These are phyloP conservation scores for Hypolimnas misippus DNA, from an alignment of 2,888 invertebrate species.

Conservation along the genomic window DNA sequence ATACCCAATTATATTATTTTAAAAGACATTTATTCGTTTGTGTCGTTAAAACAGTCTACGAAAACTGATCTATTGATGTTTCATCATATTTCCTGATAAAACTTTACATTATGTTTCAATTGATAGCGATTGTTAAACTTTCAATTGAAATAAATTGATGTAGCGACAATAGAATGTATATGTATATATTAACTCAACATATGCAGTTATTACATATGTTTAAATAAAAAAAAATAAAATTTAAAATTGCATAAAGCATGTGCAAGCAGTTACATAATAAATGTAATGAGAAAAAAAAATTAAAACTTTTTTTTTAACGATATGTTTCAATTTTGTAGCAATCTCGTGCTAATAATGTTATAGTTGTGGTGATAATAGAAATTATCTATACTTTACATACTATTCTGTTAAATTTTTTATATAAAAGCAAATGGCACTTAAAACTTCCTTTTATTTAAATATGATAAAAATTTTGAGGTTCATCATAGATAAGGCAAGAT, in stretches of 20 bases:
- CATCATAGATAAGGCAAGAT: conserved; percentile 12
- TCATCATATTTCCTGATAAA: conserved; percentile 50
- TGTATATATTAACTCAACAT: conserved; percentile 9
- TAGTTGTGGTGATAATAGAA: not conserved
- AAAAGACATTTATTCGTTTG: not conserved
- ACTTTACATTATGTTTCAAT: conserved; percentile 50
- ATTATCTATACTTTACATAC: conserved; percentile 10
- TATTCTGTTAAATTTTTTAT: not conserved
- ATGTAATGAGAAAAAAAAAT: conserved; percentile 2
- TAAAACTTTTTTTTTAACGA: conserved; percentile 4
- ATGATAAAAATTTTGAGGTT: not conserved
- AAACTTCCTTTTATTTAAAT: not conserved
- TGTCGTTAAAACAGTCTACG: not conserved
- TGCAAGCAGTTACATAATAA: conserved; percentile 4
- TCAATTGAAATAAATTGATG: conserved; percentile 72
- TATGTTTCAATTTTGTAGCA: conserved; percentile 13
- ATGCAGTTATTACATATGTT: not conserved
- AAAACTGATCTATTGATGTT: conserved; percentile 4
- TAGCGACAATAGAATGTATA: conserved; percentile 39
- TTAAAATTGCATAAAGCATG: conserved; percentile 1
- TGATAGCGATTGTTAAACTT: conserved; percentile 54
- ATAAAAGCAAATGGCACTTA: conserved; percentile 13
- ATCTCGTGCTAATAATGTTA: not conserved
- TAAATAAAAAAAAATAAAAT: not conserved
- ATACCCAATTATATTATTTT: not conserved